Percentiles rank a stretch among this genome's conserved stretches.
Evolutionary conservation across 2,888 invertebrate species (phyloP).

Genomic region (Copidosoma aretas): DNA sequence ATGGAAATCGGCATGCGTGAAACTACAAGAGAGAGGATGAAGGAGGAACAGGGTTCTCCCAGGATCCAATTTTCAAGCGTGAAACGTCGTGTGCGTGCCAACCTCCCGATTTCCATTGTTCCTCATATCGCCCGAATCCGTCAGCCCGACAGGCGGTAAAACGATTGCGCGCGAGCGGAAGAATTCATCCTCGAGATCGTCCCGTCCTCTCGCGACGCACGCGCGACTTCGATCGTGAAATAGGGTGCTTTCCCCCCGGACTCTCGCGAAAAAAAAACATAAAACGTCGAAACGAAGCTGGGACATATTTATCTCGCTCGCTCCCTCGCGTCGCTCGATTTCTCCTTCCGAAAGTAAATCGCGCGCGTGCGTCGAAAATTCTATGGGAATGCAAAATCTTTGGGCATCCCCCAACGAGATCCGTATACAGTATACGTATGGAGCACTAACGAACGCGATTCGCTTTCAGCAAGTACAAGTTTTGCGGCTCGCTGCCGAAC

Average conservation of each 20-base stretch:
- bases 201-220: background rate
- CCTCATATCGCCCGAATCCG: background rate
- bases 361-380: too few species aligned
- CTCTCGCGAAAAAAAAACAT: background rate
- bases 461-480: slow-evolving; percentile 57
- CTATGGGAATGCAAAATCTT: too few species aligned
- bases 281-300: slow-evolving; percentile 2
- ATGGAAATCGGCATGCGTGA: background rate
- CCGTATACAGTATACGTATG: too few species aligned
- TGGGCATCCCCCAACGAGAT: too few species aligned
- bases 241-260: slow-evolving; percentile 7
- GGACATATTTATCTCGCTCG: background rate
- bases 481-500: slow-evolving; percentile 73
- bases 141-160: slow-evolving; percentile 16
- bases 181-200: slow-evolving; percentile 16
- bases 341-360: too few species aligned
- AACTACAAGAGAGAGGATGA: background rate
- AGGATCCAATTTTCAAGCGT: background rate
- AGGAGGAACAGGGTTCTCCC: background rate
- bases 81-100: background rate
- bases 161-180: slow-evolving; percentile 1
- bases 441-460: too few species aligned
- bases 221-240: slow-evolving; percentile 19
- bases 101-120: background rate
- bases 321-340: background rate